Evolutionary conservation across 2,797 vertebrate genomes (phyloP), one percentile per base, ranked within the genome.

Genomic region (Eupleurogrammus muticus): DNA sequence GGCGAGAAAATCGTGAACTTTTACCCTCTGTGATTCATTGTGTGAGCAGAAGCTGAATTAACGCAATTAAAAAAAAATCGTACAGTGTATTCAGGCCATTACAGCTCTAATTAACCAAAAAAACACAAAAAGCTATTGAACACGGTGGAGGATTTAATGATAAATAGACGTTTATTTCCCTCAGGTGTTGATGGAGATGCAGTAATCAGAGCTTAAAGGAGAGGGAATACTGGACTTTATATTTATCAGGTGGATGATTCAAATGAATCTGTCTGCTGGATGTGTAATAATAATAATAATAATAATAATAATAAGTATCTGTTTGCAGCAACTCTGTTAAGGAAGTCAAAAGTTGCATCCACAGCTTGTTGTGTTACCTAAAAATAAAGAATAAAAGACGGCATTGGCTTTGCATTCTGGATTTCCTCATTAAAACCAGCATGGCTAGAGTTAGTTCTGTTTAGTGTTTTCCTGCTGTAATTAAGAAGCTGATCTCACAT

Each of bases 181-280:
- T 47, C 11, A 19, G 28, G n/a, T 36, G 16, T 48, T 36, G 36
- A 16, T 10, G 13, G 21, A 19, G 28, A 51, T 38, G 16, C 36
- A n/a, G n/a, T 50, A 73, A 77, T 19, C 44, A 47, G 16, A 47
- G 6, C 17, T 47, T n/a, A 47, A 47, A 38, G 16, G 17, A 61
- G 10, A n/a, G 12, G 16, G n/a, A 48, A 70, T 52, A 49, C n/a
- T 55, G 8, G 40, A 53, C 14, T 32, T 28, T 47, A 12, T 4
- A 19, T 42, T 54, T 16, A 19, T 53, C 40, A 52, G 48, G 17
- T 44, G 62, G 52, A 58, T 16, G 66, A 62, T 40, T 16, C 9
- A 58, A 54, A 17, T 58, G 20, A 54, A 57, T 5, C 7, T 19
- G 44, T 17, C 7, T 44, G 35, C 9, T 36, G 21, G 9, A 28